Evolutionary conservation across 2,113 vertebrate species (phyloP), one percentile per base, ranked within the genome.

Genomic region (Brachyhypopomus gauderio): DNA sequence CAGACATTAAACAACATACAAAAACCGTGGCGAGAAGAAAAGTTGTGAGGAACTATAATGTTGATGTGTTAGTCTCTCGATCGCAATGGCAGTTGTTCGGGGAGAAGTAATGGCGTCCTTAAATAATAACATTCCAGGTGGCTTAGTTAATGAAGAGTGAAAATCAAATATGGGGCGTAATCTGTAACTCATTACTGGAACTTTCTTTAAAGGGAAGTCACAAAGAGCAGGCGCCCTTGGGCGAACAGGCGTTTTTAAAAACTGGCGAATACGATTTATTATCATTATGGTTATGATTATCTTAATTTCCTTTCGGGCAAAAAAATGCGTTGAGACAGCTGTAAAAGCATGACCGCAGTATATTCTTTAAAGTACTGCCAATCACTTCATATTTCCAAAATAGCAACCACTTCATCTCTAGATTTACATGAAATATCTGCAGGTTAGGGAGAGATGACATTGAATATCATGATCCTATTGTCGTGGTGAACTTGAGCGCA

Each of bases 41-140:
- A 93, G 90, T 92, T 92, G 89, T 85, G 89, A 89, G 85, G 92
- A 93, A 90, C 89, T 90, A 89, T 91, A 92, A 93, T 93, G 91
- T 93, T 91, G 90, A 91, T 90, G 83, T 22, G 89, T 83, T 91
- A 91, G 89, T 89, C 72, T 90, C 90, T 87, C 86, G 89, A 86
- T 90, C 89, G 59, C 91, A 90, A 91, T 89, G 88, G 90, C 92
- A 93, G 93, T 93, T 92, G 92, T 93, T 93, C 88, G 90, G 92
- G 93, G 93, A 93, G 89, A 91, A 89, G 90, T 88, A 92, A 91
- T 81, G 85, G 81, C 90, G 80, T 82, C 91, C 91, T 92, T 92
- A 93, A 94, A 93, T 93, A 94, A 93, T 93, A 92, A 90, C 92
- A 92, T 93, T 94, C 93, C 93, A 94, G 93, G 92, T 93, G 92